Conservation (phyloP, 2,888 invertebrate species). For the Polydrusus tereticollis region DNA sequence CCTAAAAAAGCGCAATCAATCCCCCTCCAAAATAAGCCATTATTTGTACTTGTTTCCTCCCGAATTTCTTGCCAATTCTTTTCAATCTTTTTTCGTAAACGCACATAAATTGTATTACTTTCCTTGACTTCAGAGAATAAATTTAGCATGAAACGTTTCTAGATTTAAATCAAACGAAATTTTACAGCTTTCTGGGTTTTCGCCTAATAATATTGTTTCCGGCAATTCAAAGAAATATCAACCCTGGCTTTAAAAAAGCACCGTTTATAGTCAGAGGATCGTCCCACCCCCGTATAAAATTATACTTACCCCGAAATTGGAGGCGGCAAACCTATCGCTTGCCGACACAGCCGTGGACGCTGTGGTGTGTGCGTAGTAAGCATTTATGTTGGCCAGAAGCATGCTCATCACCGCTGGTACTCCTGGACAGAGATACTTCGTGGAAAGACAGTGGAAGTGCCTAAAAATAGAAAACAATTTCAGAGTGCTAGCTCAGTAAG, state of each 20-base stretch:
- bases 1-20: neutral
- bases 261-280: too few species aligned
- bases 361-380: constrained; percentile 98
- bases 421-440: constrained; percentile 98
- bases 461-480: constrained; percentile 67
- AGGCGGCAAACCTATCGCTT: constrained; percentile 98
- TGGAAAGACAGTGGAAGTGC: constrained; percentile 99
- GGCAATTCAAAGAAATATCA: too few species aligned
- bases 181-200: neutral
- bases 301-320: constrained; percentile 95
- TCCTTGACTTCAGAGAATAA: neutral
- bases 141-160: neutral
- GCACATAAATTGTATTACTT: neutral
- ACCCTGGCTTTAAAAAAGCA: too few species aligned
- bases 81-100: neutral
- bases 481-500: too few species aligned
- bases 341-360: constrained; percentile 98
- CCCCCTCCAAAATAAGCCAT: neutral
- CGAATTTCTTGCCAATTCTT: neutral
- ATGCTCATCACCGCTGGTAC: constrained; percentile 99
- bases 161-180: neutral
- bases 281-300: too few species aligned
- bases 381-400: constrained; percentile 98
- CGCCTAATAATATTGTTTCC: too few species aligned
- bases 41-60: neutral